Conservation (phyloP, 2,797 vertebrate species). For the Threskiornis aethiopicus region DNA sequence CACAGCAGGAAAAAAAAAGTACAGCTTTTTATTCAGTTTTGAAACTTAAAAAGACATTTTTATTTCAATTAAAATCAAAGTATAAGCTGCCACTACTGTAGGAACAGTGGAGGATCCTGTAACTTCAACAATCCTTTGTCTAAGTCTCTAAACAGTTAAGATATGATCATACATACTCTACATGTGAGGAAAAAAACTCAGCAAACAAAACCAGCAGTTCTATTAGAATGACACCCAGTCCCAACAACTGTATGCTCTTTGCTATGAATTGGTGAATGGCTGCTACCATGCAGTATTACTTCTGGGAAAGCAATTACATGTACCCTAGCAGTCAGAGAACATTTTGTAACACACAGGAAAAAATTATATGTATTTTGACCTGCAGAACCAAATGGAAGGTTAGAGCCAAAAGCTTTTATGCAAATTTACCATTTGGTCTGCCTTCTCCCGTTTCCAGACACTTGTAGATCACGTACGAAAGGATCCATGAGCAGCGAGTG, state of each 20-base stretch:
- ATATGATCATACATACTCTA: no score
- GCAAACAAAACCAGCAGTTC: not conserved
- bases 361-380: not conserved
- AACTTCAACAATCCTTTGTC: not conserved
- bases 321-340: not conserved
- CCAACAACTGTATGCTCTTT: not conserved
- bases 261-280: not conserved
- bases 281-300: not conserved
- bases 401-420: not conserved
- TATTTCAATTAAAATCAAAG: not conserved
- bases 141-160: not conserved
- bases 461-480: rapidly evolving
- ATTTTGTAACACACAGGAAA: not conserved
- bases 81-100: not conserved
- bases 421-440: not conserved
- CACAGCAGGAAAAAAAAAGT: not conserved
- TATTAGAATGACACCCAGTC: not conserved
- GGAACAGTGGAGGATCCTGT: not conserved
- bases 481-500: not conserved
- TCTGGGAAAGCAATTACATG: not conserved
- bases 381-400: not conserved
- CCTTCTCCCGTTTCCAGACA: not conserved
- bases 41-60: not conserved
- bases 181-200: not conserved
- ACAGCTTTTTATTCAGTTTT: not conserved